phyloP scores from a whole-genome alignment of 2,888 invertebrate genomes.

The Osmoderma eremita region DNA sequence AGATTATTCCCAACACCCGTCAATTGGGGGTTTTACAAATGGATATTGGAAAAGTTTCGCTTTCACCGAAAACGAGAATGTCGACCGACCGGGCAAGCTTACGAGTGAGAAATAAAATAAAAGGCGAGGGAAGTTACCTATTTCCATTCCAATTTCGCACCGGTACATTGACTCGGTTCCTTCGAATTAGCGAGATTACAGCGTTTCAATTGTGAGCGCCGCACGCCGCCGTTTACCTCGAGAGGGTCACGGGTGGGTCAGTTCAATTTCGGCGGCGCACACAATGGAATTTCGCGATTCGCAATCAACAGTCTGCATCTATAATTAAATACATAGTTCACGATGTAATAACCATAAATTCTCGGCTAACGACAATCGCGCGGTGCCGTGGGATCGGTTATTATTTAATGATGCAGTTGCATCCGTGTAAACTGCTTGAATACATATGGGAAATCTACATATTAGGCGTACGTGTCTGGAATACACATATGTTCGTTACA shows the following conservation, averaged over 20 bases:
- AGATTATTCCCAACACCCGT: not conserved
- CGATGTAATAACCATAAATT: slow-evolving; percentile 29
- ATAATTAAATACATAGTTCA: slow-evolving; percentile 30
- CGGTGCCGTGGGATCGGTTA: slow-evolving; percentile 7
- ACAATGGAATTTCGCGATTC: not conserved
- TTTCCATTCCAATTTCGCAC: slow-evolving; percentile 18
- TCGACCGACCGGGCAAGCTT: not conserved
- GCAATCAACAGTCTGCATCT: slow-evolving; percentile 13
- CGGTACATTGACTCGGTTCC: slow-evolving; percentile 5
- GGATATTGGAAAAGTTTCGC: slow-evolving; percentile 10
- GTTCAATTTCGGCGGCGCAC: slow-evolving; percentile 3
- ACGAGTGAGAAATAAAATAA: not conserved
- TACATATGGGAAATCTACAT: not conserved
- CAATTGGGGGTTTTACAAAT: slow-evolving; percentile 12
- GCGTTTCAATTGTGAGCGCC: slow-evolving; percentile 18
- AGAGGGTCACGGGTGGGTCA: slow-evolving; percentile 3
- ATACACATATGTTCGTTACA: too few species aligned
- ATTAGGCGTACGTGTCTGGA: not conserved
- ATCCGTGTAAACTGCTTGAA: slow-evolving; percentile 6
- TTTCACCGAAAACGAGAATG: slow-evolving; percentile 12
- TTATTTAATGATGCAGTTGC: slow-evolving; percentile 9
- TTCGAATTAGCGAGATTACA: slow-evolving; percentile 5
- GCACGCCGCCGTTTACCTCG: not conserved
- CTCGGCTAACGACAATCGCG: not conserved
- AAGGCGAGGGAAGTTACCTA: slow-evolving; percentile 5